Conservation (phyloP, 2,888 invertebrate genomes). For the Cheilosia scutellata region DNA sequence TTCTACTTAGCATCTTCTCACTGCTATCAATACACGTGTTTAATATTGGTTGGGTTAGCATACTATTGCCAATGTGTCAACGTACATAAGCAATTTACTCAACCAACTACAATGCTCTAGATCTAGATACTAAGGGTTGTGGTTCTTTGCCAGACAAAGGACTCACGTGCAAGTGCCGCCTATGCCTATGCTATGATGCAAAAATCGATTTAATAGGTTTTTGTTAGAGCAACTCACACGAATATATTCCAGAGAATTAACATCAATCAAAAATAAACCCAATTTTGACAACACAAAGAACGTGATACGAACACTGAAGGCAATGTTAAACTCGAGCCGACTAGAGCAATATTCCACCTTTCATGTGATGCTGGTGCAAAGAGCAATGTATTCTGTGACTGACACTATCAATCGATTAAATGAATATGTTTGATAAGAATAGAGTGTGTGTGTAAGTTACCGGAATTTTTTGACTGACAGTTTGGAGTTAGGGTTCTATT, state of each 20-base stretch:
- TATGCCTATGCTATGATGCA: background rate
- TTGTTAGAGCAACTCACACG: conserved; percentile 10
- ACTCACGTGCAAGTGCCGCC: background rate
- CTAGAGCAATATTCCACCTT: conserved; percentile 9
- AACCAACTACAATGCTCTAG: too few species aligned
- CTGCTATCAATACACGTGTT: too few species aligned
- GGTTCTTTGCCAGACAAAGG: too few species aligned
- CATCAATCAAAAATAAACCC: conserved; percentile 31
- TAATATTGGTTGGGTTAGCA: too few species aligned
- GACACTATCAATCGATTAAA: conserved; percentile 12
- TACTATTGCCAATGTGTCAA: too few species aligned
- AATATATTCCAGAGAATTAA: conserved; percentile 9
- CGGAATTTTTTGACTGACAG: too few species aligned
- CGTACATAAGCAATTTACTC: too few species aligned
- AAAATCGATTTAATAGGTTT: conserved; percentile 8
- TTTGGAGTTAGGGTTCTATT: too few species aligned
- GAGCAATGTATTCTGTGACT: background rate
- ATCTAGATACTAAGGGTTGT: too few species aligned
- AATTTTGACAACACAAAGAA: conserved; percentile 24
- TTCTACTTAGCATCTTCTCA: too few species aligned
- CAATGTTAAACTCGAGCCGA: conserved; percentile 3
- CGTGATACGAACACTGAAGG: conserved; percentile 5
- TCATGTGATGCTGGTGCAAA: background rate
- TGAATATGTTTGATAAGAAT: background rate
- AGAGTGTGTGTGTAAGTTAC: background rate